Base-by-base conservation (phyloP, 2,888 invertebrate genomes). In the Escarpia spicata region DNA sequence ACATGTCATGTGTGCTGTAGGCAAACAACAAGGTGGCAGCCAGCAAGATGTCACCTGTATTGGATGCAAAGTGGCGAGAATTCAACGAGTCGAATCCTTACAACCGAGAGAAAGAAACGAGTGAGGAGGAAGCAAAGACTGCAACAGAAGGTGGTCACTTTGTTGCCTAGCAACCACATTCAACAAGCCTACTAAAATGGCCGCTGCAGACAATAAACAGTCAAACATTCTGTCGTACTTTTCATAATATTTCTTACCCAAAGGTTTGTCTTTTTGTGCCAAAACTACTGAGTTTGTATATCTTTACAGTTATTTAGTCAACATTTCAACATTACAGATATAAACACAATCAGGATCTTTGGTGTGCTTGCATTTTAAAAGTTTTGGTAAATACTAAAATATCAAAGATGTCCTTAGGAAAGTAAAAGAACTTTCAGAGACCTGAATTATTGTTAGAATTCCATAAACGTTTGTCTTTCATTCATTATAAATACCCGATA, bases 21-120 rank as follows among this genome's bases (percentile, higher is more conserved):
- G 93, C 75, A 44, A 93, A 93, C 44, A 31, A 90, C 43, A 60
- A 91, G 43, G 43, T 92, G 37, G 45, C 92, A 19, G 92, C 93
- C 31, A 92, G 93, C 31, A 93, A 92, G 45, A 92, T 94, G 93
- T 93, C 58, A 37, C 92, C 58, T 26, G 44, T 94, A 12, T 89
- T 94, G 92, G 93, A 94, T 44, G 94, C 94, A 9, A 94, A 94
- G 91, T 94, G 94, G 94, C 60, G 92, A 45, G 94, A 94, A 92
- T 94, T 94, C 91, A 75, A 92, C 31, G 93, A 94, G 43, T 92
- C 92, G 0, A 94, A 94, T 75, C 94, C 93, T 4, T 90, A 91
- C 31, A 92, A 58, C 37, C 26, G 93, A 90, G 92, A 91, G 90
- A 44, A 92, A n/a, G 45, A 90, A 26, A 43, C 19, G 3, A 44